Conservation (phyloP, 2,888 invertebrate species). For the Prostheceraeus crozeri region DNA sequence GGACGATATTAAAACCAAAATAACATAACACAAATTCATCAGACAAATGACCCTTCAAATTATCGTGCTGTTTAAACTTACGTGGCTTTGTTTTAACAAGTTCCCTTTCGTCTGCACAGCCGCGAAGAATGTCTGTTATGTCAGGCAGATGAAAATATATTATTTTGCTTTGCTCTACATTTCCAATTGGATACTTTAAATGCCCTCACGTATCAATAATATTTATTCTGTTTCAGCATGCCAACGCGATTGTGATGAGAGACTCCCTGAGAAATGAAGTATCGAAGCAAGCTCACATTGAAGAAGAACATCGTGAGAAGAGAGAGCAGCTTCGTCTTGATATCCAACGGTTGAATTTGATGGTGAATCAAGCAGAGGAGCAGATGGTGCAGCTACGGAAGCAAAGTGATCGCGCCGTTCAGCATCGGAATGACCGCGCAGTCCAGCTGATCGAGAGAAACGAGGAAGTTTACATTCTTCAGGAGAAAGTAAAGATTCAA, state of each 20-base stretch:
- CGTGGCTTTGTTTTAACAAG: too few species aligned
- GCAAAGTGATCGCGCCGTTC: slow-evolving; percentile 53
- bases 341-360: slow-evolving; percentile 53
- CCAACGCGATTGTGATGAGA: slow-evolving; percentile 52
- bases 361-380: slow-evolving; percentile 57
- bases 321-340: slow-evolving; percentile 56
- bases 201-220: too few species aligned
- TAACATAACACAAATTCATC: too few species aligned
- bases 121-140: too few species aligned
- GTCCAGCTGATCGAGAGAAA: slow-evolving; percentile 55
- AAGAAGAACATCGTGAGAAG: slow-evolving; percentile 52
- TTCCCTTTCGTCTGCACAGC: too few species aligned
- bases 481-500: slow-evolving; percentile 56
- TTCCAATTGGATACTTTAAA: too few species aligned
- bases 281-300: slow-evolving; percentile 53
- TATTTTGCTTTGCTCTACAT: too few species aligned
- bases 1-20: too few species aligned
- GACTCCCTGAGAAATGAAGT: slow-evolving; percentile 55
- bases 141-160: too few species aligned
- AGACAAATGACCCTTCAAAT: too few species aligned
- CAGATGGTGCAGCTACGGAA: slow-evolving; percentile 54
- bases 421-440: slow-evolving; percentile 55
- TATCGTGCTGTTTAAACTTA: too few species aligned
- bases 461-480: slow-evolving; percentile 56
- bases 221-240: too few species aligned